phyloP scores from a whole-genome alignment of 2,797 vertebrate genomes.

The Malurus splendens region DNA sequence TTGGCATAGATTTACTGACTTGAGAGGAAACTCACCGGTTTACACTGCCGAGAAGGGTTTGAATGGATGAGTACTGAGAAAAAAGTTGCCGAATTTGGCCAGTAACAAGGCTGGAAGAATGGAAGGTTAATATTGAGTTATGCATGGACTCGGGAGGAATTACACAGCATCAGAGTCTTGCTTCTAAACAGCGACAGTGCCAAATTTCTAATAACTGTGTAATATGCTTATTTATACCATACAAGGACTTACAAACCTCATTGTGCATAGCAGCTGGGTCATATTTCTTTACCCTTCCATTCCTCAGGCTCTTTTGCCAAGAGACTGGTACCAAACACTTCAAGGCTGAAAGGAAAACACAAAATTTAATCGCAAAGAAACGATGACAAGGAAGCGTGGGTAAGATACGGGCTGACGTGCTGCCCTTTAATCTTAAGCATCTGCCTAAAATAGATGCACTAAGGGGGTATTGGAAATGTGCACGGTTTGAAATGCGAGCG shows the following conservation, averaged over 20 bases:
- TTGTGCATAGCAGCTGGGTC: slow-evolving; percentile 52
- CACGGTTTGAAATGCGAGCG: neutral
- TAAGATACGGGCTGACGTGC: slow-evolving; percentile 16
- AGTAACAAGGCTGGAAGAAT: neutral
- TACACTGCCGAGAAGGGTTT: neutral
- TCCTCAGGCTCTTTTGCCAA: slow-evolving; percentile 49
- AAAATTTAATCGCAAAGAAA: slow-evolving; percentile 39
- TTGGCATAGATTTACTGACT: neutral
- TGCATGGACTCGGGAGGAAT: neutral
- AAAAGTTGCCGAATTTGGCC: slow-evolving; percentile 30
- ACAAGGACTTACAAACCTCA: slow-evolving; percentile 61
- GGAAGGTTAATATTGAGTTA: neutral
- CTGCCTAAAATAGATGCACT: slow-evolving; percentile 6
- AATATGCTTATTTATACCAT: slow-evolving; percentile 61
- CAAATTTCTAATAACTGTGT: slow-evolving; percentile 51
- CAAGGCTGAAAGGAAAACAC: slow-evolving; percentile 43
- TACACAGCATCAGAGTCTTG: neutral
- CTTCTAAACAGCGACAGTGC: slow-evolving; percentile 26
- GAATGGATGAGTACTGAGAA: slow-evolving; percentile 3
- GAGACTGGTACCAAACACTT: slow-evolving; percentile 36
- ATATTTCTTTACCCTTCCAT: slow-evolving; percentile 48
- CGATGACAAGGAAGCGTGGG: slow-evolving; percentile 26
- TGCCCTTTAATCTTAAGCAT: slow-evolving; percentile 1
- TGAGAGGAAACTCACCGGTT: slow-evolving; percentile 32
- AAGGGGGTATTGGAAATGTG: neutral